Conservation (phyloP, 1,140 invertebrate genomes). For the Caenorhabditis elegans region WBcel235 BX284606.5:9308001-9308500, state of each 20-base stretch:
- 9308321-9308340: conserved; percentile 28
- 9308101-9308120: conserved; percentile 86
- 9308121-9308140: conserved; percentile 80
- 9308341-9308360: not conserved
- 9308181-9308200: not conserved
- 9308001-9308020: conserved; percentile 72
- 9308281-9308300: conserved; percentile 40
- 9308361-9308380: not conserved
- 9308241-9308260: not conserved
- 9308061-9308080: too few relatives aligned
- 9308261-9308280: conserved; percentile 8
- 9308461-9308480: not conserved
- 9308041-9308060: too few relatives aligned
- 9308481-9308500: not conserved
- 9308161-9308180: not conserved
- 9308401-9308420: conserved; percentile 45
- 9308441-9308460: not conserved
- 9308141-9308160: conserved; percentile 44
- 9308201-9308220: conserved; percentile 35
- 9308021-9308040: not conserved
- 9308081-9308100: conserved; percentile 75
- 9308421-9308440: conserved; percentile 32
- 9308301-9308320: conserved; percentile 29
- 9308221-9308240: conserved; percentile 28
- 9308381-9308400: conserved; percentile 41